These are phyloP conservation scores for Anas acuta DNA, from an alignment of 2,797 vertebrate genomes.

Conservation along the genomic window DNA sequence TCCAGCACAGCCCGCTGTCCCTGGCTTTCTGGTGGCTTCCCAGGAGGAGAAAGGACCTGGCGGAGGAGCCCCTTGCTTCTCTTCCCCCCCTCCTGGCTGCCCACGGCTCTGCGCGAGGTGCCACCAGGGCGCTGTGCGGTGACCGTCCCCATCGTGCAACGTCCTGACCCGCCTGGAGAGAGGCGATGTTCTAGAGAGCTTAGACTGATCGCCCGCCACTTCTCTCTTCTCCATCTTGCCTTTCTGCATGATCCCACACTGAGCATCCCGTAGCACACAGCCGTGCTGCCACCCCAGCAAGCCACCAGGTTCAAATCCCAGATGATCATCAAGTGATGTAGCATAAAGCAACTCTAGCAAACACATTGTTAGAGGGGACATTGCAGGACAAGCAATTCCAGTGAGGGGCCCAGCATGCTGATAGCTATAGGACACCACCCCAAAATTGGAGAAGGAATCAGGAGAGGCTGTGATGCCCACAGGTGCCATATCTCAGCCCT, in stretches of 20 bases:
- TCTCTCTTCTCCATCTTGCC: background rate
- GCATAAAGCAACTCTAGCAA: background rate
- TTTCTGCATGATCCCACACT: background rate
- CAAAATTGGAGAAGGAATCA: background rate
- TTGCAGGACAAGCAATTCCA: background rate
- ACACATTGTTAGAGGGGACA: background rate
- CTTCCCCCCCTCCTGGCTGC: background rate
- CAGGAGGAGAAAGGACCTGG: background rate
- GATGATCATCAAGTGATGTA: background rate
- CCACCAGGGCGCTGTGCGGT: fast-evolving
- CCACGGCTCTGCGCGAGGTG: background rate
- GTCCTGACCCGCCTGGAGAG: background rate
- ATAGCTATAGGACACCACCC: background rate
- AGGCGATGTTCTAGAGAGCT: background rate
- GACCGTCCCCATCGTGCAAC: background rate
- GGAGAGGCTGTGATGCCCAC: background rate
- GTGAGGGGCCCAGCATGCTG: background rate
- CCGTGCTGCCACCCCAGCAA: background rate
- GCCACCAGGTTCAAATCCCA: background rate
- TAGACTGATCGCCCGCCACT: background rate
- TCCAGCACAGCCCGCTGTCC: background rate
- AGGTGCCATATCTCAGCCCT: background rate
- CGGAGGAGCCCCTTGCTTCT: background rate
- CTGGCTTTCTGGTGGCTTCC: background rate
- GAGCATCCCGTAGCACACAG: background rate